Evolutionary conservation across 2,797 vertebrate genomes (phyloP), one percentile per base, ranked within the genome.

Genomic region (Menidia menidia): DNA sequence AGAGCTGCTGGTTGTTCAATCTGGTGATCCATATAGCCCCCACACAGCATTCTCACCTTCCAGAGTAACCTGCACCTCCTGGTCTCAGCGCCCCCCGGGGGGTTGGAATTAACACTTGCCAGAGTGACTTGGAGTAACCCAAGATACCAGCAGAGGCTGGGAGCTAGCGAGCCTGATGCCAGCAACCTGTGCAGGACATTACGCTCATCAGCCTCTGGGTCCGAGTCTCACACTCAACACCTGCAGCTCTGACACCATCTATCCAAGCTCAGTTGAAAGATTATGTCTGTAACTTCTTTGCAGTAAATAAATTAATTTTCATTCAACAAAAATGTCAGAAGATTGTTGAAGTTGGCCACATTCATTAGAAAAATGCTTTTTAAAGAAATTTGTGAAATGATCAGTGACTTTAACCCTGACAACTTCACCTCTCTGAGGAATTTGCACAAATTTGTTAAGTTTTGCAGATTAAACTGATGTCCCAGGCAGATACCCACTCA

Each of bases 31-130:
- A 69, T 78, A 86, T 87, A 6, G 32, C 71, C 84, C 87, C 65
- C 87, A 67, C 76, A 56, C 62, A n/a, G 73, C 0, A 71, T 81
- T 87, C 87, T 92, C 88, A 77, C 88, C 87, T 92, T 92, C 87
- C 86, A 91, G 71, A 75, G 89, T 87, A 89, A 91, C 79, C 80
- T 85, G 87, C 83, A 89, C 84, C 87, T 68, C 62, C 33, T 32
- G 65, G 61, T 74, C 73, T 3, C 70, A 78, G 78, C 78, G 75
- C 67, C 71, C 45, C 82, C 83, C 56, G 86, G 83, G 89, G 78
- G 88, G 88, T 84, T 84, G 69, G 89, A 93, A 87, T 60, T 41
- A 85, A 87, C 87, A 91, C 86, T 77, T 76, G 65, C 56, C 67
- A 32, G 33, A 72, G 68, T 72, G 79, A 68, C 81, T 89, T 71